Conservation (phyloP, 1,140 invertebrate genomes). For the Drosophila suzukii region DNA sequence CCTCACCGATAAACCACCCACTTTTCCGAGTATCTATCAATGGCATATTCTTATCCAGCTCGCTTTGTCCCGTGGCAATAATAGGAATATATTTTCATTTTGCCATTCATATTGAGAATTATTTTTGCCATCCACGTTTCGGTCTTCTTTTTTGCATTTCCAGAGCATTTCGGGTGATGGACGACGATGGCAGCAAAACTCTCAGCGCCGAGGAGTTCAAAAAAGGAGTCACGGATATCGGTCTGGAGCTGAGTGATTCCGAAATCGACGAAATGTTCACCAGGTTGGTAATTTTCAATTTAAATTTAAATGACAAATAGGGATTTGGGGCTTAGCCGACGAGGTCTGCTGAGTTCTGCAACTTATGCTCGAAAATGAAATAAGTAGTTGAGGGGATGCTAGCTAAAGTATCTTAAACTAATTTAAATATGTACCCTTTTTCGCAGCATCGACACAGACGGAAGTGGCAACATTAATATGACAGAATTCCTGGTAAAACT, state of each 20-base stretch:
- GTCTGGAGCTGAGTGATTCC: conserved; percentile 88
- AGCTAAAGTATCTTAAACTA: not conserved
- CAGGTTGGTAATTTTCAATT: conserved; percentile 35
- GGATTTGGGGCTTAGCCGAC: not conserved
- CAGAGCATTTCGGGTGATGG: conserved; percentile 95
- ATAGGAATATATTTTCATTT: conserved; percentile 62
- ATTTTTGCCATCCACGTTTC: conserved; percentile 18
- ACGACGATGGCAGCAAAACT: conserved; percentile 94
- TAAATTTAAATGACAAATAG: not conserved
- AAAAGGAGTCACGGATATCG: conserved; percentile 91
- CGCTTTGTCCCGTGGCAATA: conserved; percentile 54
- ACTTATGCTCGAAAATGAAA: not conserved
- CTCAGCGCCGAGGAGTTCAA: conserved; percentile 93
- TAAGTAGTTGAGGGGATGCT: not conserved
- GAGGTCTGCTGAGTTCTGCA: not conserved
- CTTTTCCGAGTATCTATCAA: conserved; percentile 27
- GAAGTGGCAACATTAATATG: conserved; percentile 92
- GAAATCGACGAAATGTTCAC: conserved; percentile 88
- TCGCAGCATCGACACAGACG: conserved; percentile 91
- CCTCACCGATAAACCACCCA: not conserved
- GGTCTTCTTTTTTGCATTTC: conserved; percentile 10
- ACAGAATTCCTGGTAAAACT: conserved; percentile 94
- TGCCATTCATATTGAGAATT: conserved; percentile 28
- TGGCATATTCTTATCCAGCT: conserved; percentile 52
- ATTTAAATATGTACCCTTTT: not conserved